phyloP scores from a whole-genome alignment of 1,140 invertebrate species.

The Argopecten irradians region DNA sequence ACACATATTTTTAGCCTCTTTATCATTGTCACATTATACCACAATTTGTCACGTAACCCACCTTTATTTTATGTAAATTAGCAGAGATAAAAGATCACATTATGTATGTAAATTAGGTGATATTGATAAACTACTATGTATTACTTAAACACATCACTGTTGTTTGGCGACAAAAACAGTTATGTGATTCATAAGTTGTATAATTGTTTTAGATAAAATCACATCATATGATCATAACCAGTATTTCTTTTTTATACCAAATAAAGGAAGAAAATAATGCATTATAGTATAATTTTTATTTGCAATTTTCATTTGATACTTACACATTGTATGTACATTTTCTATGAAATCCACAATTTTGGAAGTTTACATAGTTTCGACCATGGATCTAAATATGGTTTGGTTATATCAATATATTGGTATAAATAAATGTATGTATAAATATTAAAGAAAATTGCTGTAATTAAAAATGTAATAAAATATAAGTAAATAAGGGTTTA shows the following conservation, averaged over 20 bases:
- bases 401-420: neutral
- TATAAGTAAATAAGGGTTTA: neutral
- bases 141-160: neutral
- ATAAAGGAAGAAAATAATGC: neutral
- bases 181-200: neutral
- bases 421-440: neutral
- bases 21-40: constrained; percentile 2
- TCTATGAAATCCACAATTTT: neutral
- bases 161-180: neutral
- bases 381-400: too few species aligned
- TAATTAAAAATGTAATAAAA: neutral
- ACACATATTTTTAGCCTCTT: neutral
- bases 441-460: neutral
- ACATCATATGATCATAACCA: too few species aligned
- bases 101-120: neutral
- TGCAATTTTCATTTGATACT: neutral
- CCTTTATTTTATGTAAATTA: constrained; percentile 5
- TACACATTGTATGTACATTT: neutral
- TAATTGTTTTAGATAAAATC: neutral
- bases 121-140: neutral
- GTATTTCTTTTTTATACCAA: neutral
- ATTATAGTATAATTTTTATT: neutral
- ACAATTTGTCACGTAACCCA: constrained; percentile 16
- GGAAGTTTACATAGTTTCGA: neutral
- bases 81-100: neutral